Base-by-base conservation (phyloP, 2,797 vertebrate species). In the Hylomyscus alleni region DNA sequence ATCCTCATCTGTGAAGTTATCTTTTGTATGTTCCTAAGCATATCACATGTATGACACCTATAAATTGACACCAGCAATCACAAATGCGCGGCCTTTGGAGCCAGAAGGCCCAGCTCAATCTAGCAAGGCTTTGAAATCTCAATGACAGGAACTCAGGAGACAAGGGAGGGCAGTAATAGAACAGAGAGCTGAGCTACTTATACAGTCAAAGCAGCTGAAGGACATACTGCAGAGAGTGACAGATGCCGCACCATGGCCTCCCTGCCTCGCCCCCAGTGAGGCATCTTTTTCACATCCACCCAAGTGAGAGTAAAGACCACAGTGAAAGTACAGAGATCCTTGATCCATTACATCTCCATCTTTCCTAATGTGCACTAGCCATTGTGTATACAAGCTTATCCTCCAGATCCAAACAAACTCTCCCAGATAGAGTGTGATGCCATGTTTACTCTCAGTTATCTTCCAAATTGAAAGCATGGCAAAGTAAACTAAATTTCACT, bases 381-480 rank as follows among this genome's bases (percentile, higher is more conserved):
- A 54, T 58, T 82, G 40, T 54, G 12, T 56, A n/a, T 29, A 95
- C 69, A 9, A 11, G 15, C 7, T 0, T 77, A 78, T 50, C 40
- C 91, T 95, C 82, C 84, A 54, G 80, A 56, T 75, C 20, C 76
- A 96, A 94, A 90, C 54, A 96, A 93, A 87, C 47, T 85, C 58
- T 89, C 77, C 7, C 47, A 96, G 82, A 95, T 65, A 91, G 37
- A 92, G 13, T 83, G 10, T 89, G 44, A 88, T 29, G 76, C 5
- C 11, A 75, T 26, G 10, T 67, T 93, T 93, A 95, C 47, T 75
- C 52, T 93, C 85, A 95, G 84, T 67, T 72, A 93, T 90, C 85
- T 90, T 89, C 31, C 54, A 92, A 69, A 65, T 88, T 65, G 92
- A 81, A 84, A n/a, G 40, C 4, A 76, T 34, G 6, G 93, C 85